Conservation (phyloP, 2,797 vertebrate species). For the Catamblyrhynchus diadema region DNA sequence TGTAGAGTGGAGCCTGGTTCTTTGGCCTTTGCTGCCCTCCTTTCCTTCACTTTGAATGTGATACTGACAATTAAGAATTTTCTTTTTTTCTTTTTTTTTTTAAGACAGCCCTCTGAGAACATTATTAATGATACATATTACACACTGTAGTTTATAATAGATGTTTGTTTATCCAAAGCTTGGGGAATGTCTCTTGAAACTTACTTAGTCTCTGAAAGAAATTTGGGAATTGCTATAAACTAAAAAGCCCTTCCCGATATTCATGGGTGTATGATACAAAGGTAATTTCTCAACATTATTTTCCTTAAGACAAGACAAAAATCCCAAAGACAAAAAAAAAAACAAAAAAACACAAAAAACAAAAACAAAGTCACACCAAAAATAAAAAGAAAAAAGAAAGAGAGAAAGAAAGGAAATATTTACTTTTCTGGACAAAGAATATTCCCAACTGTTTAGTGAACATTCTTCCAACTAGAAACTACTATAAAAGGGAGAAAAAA, state of each 20-base stretch:
- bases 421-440: not conserved
- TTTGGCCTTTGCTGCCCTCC: conserved; percentile 21
- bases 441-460: not conserved
- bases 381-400: too few relatives aligned
- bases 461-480: not conserved
- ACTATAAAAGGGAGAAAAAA: not conserved
- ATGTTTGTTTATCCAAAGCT: not conserved
- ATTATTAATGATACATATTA: not conserved
- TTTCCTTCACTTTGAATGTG: not conserved
- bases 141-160: not conserved
- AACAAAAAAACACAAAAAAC: not conserved
- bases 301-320: not conserved
- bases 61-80: not conserved
- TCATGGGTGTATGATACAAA: not conserved
- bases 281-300: not conserved
- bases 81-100: not conserved
- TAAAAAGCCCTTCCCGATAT: not conserved
- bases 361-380: not conserved
- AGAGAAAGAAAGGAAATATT: not conserved
- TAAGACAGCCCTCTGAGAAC: not conserved
- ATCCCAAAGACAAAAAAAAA: not conserved
- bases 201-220: not conserved
- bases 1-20: not conserved
- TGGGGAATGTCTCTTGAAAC: not conserved
- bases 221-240: not conserved